Base-by-base conservation (phyloP, 2,888 invertebrate genomes). In the Mechanitis mazaeus region DNA sequence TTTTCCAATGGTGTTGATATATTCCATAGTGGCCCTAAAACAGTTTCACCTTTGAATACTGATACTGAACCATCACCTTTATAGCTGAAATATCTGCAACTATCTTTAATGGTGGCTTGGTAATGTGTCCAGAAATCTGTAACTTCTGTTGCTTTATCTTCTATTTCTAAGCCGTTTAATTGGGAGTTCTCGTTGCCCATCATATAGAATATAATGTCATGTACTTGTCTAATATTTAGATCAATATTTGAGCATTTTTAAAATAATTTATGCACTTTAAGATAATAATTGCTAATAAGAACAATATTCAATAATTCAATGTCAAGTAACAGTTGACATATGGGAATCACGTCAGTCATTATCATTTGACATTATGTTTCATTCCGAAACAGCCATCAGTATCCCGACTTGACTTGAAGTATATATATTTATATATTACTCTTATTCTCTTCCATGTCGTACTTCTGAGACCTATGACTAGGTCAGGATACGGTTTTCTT, bases 161-260 rank as follows among this genome's bases (percentile, higher is more conserved):
- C 93, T 67, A 96, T 92, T 82, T 94, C 92, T 59, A 96, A 85
- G 45, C 95, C 95, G 76, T 92, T 92, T 66, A 95, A 84, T 69
- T 93, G 92, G 63, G 95, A 94, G 72, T 91, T 91, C 77, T 95
- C 95, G 84, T 94, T 95, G 66, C 96, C 96, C 96, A 96, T 96
- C 54, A 63, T 63, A 42, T 35, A 56, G 42, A 59, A 47, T 60
- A 7, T 47, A 45, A 9, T 47, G 31, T 54, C 35, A 33, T 59
- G 3, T 59, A 35, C 33, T 45, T 35, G 28, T 45, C 31, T 54
- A 55, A 20, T 20, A 20, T 20, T 20, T 20, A 20, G 45, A 33
- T n/a, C 35, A 59, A 28, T 56, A 28, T 31, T 50, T 31, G 31
- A 50, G 9, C 50, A 50, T 50, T 50, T 50, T 50, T 6, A 50